Percentiles rank a stretch among this genome's conserved stretches.
Conservation (phyloP, 2,113 vertebrate species). For the Hiodon tergisus region DNA sequence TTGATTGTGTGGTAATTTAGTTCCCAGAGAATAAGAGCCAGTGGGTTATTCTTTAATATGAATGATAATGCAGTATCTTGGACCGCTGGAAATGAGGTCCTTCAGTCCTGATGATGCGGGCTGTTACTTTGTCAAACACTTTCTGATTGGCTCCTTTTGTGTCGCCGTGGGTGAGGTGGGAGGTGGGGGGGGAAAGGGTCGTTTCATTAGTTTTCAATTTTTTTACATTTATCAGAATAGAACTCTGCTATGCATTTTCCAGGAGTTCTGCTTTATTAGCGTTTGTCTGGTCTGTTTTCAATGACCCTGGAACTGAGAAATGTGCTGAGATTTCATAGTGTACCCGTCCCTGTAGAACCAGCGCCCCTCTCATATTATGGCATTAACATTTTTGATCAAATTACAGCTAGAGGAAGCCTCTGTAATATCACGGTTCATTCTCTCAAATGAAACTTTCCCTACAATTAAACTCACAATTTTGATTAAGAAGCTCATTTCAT, state of each 20-base stretch:
- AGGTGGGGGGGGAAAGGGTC: slow-evolving; percentile 72
- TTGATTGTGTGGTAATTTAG: slow-evolving; percentile 95
- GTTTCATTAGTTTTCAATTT: slow-evolving; percentile 88
- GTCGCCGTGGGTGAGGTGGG: slow-evolving; percentile 71
- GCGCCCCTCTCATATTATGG: slow-evolving; percentile 59
- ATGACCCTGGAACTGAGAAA: slow-evolving; percentile 72
- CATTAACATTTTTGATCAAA: slow-evolving; percentile 68
- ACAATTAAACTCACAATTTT: not conserved
- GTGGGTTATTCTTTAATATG: slow-evolving; percentile 95
- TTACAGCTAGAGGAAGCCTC: slow-evolving; percentile 71
- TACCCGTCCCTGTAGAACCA: slow-evolving; percentile 76
- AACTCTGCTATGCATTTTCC: slow-evolving; percentile 81
- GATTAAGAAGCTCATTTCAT: not conserved
- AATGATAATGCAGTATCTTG: slow-evolving; percentile 86
- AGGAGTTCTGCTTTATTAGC: slow-evolving; percentile 81
- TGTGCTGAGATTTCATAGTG: slow-evolving; percentile 80
- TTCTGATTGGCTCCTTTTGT: slow-evolving; percentile 88
- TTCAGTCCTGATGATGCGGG: slow-evolving; percentile 75
- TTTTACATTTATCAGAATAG: slow-evolving; percentile 83
- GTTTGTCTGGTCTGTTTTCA: slow-evolving; percentile 72
- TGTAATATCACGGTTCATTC: slow-evolving; percentile 50
- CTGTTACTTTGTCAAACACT: slow-evolving; percentile 82
- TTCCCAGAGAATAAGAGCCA: slow-evolving; percentile 91
- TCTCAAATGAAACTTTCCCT: not conserved
- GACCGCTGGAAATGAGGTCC: slow-evolving; percentile 81